Percentiles rank a stretch among this genome's conserved stretches.
These are phyloP conservation scores for Andricus curvator DNA, from an alignment of 2,888 invertebrate species.

Conservation along the genomic window DNA sequence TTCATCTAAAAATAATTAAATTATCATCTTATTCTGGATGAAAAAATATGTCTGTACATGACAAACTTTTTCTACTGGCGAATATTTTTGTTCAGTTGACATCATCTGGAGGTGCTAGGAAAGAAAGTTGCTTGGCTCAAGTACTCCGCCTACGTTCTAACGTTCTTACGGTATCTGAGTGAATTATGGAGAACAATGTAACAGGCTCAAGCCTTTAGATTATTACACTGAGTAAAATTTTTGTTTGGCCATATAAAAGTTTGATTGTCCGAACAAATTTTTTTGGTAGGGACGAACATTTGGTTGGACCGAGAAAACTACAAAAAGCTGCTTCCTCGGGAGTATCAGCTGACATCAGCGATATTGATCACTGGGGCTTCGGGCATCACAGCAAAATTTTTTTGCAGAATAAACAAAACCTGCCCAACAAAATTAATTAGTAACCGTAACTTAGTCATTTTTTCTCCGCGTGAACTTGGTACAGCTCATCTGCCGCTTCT, in stretches of 20 bases:
- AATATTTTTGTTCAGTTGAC: not conserved
- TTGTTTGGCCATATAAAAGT: too few relatives aligned
- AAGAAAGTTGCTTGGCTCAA: slow-evolving; percentile 11
- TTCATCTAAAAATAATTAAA: not conserved
- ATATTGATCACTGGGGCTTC: too few relatives aligned
- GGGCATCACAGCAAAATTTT: too few relatives aligned
- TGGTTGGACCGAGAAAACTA: too few relatives aligned
- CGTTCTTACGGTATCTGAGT: not conserved
- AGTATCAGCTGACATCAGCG: too few relatives aligned
- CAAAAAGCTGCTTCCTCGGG: too few relatives aligned
- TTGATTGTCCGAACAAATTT: too few relatives aligned
- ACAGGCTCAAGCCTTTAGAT: slow-evolving; percentile 53
- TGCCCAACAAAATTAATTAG: too few relatives aligned
- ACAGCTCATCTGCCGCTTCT: slow-evolving; percentile 25
- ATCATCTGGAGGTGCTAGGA: not conserved
- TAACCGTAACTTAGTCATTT: too few relatives aligned
- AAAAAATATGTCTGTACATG: not conserved
- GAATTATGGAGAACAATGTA: slow-evolving; percentile 47
- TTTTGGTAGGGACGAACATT: too few relatives aligned
- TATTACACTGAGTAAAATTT: slow-evolving; percentile 14
- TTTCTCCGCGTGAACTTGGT: not conserved
- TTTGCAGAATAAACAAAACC: too few relatives aligned
- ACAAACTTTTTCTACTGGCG: not conserved
- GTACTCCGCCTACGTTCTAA: slow-evolving; percentile 27
- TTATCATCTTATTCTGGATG: not conserved